Evolutionary conservation across 2,113 vertebrate genomes (phyloP).

Genomic region (Felis chaus): DNA sequence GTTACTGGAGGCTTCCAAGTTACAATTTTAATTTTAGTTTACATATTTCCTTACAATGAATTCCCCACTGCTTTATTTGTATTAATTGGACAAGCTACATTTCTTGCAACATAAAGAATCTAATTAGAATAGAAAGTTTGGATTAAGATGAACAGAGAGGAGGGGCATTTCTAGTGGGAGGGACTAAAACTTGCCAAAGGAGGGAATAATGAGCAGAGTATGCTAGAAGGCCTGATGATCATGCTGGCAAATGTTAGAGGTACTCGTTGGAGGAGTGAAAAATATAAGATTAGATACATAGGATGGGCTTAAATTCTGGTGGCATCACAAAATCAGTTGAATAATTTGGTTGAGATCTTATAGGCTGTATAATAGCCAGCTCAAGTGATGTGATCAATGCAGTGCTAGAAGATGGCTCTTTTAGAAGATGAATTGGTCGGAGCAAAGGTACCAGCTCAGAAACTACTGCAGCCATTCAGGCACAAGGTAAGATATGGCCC

Average conservation of each 20-base stretch:
- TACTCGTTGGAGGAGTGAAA: not conserved
- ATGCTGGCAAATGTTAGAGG: not conserved
- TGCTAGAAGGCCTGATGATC: not conserved
- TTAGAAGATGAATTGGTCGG: not conserved
- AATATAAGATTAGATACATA: not conserved
- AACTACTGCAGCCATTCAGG: not conserved
- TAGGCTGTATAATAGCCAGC: not conserved
- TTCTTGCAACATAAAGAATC: not conserved
- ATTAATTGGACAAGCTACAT: not conserved
- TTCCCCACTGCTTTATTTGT: not conserved
- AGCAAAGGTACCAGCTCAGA: not conserved
- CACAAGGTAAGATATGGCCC: not conserved
- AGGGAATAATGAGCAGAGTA: not conserved
- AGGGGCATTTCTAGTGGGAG: not conserved
- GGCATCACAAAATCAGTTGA: not conserved
- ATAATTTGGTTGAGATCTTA: not conserved
- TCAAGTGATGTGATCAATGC: not conserved
- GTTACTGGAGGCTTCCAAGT: not conserved
- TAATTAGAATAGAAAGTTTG: not conserved
- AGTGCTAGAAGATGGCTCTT: not conserved
- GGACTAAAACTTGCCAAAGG: not conserved
- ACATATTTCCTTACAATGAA: not conserved
- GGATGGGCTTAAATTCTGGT: not conserved
- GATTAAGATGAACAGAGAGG: not conserved
- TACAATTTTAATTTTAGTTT: not conserved